Base-by-base conservation (phyloP, 1,140 invertebrate species). In the Goniozus legneri region DNA sequence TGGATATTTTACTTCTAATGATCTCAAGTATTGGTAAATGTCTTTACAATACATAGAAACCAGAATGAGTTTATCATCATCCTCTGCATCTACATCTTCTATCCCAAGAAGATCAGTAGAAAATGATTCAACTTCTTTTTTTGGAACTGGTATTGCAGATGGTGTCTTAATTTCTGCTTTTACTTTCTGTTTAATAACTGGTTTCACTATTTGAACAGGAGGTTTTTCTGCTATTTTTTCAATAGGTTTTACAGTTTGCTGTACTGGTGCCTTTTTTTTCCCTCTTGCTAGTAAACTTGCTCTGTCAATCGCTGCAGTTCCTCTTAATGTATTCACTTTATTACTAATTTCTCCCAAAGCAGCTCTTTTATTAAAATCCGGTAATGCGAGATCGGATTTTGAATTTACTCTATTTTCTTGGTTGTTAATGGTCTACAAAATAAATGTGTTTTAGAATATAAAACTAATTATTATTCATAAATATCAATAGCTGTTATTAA, bases 1-100 rank as follows among this genome's bases (percentile, higher is more conserved):
- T 10, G 79, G 74, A 71, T 79, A 84, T 48, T 82, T 79, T 32
- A 62, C 73, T 76, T 95, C 91, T 42, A 92, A 67, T 16, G 79
- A 65, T 54, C 80, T 80, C 59, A 95, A 76, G 69, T 95, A 92
- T 10, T 74, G 67, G 62, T 91, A 92, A 65, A 96, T 95, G 52
- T 93, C 89, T 52, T 89, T 87, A 36, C 89, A 85, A 67, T 94
- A 94, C 52, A 86, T 81, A 19, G 83, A 82, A 63, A 91, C 86
- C 50, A 93, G 77, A 59, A 87, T 81, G 4, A 88, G 88, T 64
- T 91, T 88, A 34, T 84, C 80, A 40, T 68, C 75, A 58, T 88
- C 87, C 51, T 87, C 83, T 60, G 84, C 81, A 70, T 94, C 91
- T 58, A 91, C 88, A 57, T 90, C 82, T 42, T 82, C 77, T 10